Conservation (phyloP, 1,140 invertebrate genomes). For the Pseudomyrmex cubaensis region DNA sequence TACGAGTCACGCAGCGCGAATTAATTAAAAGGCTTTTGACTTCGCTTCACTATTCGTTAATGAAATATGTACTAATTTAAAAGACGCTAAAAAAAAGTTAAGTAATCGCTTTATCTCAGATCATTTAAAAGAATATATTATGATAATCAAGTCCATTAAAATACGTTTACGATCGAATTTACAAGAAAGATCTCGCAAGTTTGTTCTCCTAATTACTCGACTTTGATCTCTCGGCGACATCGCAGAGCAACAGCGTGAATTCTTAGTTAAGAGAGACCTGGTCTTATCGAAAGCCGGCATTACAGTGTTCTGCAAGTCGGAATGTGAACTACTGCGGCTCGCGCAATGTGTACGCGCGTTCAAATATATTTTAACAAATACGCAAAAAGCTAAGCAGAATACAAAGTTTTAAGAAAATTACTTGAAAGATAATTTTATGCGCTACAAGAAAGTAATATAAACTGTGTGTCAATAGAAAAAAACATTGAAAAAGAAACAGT, state of each 20-base stretch:
- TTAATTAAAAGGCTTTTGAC: neutral
- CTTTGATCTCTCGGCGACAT: slow-evolving; percentile 69
- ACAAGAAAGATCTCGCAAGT: neutral
- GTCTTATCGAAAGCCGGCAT: slow-evolving; percentile 59
- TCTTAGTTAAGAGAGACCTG: neutral
- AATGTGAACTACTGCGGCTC: neutral
- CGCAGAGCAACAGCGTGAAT: slow-evolving; percentile 55
- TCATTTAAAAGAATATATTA: slow-evolving; percentile 4
- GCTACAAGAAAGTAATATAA: neutral
- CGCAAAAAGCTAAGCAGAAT: neutral
- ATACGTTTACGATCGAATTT: neutral
- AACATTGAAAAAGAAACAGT: too few relatives aligned
- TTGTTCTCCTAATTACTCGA: neutral
- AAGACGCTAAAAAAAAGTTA: neutral
- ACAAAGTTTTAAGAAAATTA: neutral
- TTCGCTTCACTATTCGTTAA: neutral
- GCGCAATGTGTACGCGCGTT: too few relatives aligned
- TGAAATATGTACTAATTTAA: neutral
- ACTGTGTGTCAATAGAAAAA: neutral
- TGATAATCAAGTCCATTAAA: neutral
- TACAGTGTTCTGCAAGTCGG: slow-evolving; percentile 54
- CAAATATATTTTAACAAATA: too few relatives aligned
- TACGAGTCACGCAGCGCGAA: neutral
- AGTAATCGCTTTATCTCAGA: neutral
- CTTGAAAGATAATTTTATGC: slow-evolving; percentile 10